phyloP scores from a whole-genome alignment of 2,113 vertebrate species.

The Otus sunia region DNA sequence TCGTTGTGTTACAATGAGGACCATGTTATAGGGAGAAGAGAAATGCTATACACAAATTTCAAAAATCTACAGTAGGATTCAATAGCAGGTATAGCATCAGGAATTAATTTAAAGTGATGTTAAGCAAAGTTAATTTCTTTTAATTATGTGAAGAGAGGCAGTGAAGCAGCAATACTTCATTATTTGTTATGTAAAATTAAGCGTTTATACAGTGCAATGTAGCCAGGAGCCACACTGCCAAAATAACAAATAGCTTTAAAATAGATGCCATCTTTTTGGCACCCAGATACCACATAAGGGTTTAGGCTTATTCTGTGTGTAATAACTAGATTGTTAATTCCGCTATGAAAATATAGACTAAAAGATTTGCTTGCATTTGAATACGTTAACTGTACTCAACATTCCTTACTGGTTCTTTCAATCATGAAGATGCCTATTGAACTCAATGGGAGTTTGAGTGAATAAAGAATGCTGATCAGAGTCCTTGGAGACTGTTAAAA shows the following conservation, averaged over 20 bases:
- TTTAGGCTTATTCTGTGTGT: neutral
- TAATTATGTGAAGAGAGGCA: slow-evolving; percentile 10
- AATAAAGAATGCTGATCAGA: neutral
- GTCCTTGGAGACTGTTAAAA: neutral
- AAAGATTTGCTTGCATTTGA: neutral
- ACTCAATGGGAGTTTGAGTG: neutral
- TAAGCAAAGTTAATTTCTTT: slow-evolving; percentile 5
- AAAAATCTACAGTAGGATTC: neutral
- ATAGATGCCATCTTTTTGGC: slow-evolving; percentile 24
- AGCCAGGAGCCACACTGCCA: slow-evolving; percentile 25
- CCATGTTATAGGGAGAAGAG: neutral
- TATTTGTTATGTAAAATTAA: slow-evolving; percentile 12
- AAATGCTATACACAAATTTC: neutral
- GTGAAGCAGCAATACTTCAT: slow-evolving; percentile 10
- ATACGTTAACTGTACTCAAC: neutral
- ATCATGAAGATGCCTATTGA: neutral
- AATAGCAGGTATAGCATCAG: neutral
- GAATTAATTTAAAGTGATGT: neutral
- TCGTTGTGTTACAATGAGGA: neutral
- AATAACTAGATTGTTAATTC: neutral
- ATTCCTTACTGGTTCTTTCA: neutral
- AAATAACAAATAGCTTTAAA: neutral
- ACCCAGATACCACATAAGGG: neutral
- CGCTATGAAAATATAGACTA: neutral
- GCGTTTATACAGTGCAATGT: neutral